Evolutionary conservation across 2,888 invertebrate genomes (phyloP), one percentile per base, ranked within the genome.

Genomic region (Epirrhoe tristata): DNA sequence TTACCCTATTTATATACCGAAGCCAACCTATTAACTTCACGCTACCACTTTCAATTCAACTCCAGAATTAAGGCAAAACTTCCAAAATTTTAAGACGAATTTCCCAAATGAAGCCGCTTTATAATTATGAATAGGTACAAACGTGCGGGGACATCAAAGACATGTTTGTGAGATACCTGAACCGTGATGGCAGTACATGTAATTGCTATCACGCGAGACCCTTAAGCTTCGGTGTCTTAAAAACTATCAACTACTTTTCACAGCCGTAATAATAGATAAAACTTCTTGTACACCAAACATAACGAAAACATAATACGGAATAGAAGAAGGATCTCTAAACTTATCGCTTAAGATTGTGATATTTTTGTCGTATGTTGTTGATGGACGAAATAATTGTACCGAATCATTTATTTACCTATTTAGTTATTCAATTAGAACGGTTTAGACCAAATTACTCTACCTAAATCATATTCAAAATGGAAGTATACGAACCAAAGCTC

Each of bases 171-270:
- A 68, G 66, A 61, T 71, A 69, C 73, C 74, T 71, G 71, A 70
- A 60, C 71, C 71, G 61, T 72, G 58, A 72, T 68, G 58, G 62
- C 66, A 62, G 64, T 66, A 77, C 73, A 77, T 74, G 73, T 77
- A 77, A 78, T 80, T 77, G 75, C 77, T 73, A 76, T 81, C 79
- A 77, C 66, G 63, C 57, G 24, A 73, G 63, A 65, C 73, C 70
- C 67, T 52, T 59, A 43, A 52, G 14, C 59, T 52, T 10, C 6
- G n/a, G 57, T 4, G 8, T 31, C 12, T n/a, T 32, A n/a, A 32
- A 53, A 32, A 43, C 12, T 43, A 43, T 5, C 12, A 43, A 10
- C 12, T 0, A 12, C 39, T 3, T 1, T 12, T 10, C 4, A 12
- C 39, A 12, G 4, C 39, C 39, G 6, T 46, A 46, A 46, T n/a